These are phyloP conservation scores for Polypedilum vanderplanki DNA, from an alignment of 1,140 invertebrate genomes.

Conservation along the genomic window DNA sequence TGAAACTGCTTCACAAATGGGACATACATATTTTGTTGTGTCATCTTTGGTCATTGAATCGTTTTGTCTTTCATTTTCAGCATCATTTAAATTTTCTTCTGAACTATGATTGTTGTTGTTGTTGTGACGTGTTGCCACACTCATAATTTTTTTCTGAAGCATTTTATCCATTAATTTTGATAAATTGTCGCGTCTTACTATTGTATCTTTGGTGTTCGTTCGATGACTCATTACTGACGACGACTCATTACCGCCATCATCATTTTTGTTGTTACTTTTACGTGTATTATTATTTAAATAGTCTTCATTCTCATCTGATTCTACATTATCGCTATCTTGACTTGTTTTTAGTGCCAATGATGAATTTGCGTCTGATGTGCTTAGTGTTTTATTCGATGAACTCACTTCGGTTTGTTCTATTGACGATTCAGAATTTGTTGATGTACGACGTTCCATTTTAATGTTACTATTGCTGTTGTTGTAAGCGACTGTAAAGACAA, in stretches of 20 bases:
- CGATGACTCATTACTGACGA: not conserved
- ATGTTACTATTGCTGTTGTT: not conserved
- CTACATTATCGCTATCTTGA: constrained; percentile 27
- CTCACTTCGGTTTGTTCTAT: constrained; percentile 42
- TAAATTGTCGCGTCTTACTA: constrained; percentile 29
- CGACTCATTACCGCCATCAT: not conserved
- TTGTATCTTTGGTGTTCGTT: constrained; percentile 15
- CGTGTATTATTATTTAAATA: constrained; percentile 8
- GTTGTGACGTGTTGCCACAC: constrained; percentile 27
- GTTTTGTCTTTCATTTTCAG: not conserved
- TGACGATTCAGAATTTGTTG: constrained; percentile 42
- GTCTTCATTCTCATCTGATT: constrained; percentile 26
- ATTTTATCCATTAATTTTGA: constrained; percentile 27
- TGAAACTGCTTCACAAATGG: constrained; percentile 55
- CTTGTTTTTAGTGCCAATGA: constrained; percentile 25
- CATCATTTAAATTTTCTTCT: constrained; percentile 26
- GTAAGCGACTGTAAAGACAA: constrained; percentile 9
- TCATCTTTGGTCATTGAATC: constrained; percentile 31
- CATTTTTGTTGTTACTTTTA: constrained; percentile 24
- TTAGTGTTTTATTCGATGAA: constrained; percentile 17
- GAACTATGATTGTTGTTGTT: constrained; percentile 29
- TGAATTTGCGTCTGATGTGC: constrained; percentile 28
- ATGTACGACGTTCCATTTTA: constrained; percentile 35
- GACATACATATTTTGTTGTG: constrained; percentile 51
- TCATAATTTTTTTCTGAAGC: constrained; percentile 25